phyloP scores from a whole-genome alignment of 1,140 invertebrate species.

The Heterodera schachtii region DNA sequence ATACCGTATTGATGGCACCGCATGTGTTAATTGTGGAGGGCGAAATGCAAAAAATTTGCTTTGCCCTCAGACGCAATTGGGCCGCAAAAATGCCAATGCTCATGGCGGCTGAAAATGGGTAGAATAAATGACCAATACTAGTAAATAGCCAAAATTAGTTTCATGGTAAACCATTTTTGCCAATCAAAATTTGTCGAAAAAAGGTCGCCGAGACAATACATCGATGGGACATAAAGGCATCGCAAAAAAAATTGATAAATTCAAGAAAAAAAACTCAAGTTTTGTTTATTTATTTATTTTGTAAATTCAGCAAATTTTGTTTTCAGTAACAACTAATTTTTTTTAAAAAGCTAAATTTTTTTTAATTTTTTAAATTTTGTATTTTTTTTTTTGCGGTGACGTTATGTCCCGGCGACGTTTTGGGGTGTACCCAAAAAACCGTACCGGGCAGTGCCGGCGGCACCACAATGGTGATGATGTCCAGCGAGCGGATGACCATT shows the following conservation, averaged over 20 bases:
- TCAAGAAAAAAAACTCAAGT: too few relatives aligned
- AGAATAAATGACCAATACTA: too few relatives aligned
- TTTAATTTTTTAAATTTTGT: too few relatives aligned
- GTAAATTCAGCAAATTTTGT: too few relatives aligned
- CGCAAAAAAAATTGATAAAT: too few relatives aligned
- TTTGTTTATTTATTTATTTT: too few relatives aligned
- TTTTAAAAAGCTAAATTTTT: too few relatives aligned
- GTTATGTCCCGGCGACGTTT: too few relatives aligned
- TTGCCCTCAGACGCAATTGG: slow-evolving; percentile 77
- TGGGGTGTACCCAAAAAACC: not conserved
- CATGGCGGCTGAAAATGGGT: slow-evolving; percentile 76
- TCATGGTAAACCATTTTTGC: not conserved
- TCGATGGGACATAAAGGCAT: too few relatives aligned
- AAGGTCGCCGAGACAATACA: too few relatives aligned
- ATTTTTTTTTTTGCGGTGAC: too few relatives aligned
- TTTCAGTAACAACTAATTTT: not conserved
- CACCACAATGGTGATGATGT: slow-evolving; percentile 91
- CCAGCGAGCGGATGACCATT: slow-evolving; percentile 73
- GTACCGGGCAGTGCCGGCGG: slow-evolving; percentile 73
- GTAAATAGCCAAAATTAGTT: not conserved
- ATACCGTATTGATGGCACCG: slow-evolving; percentile 84
- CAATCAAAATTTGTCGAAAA: too few relatives aligned
- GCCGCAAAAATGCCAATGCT: slow-evolving; percentile 84
- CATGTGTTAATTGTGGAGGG: slow-evolving; percentile 86
- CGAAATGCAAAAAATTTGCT: slow-evolving; percentile 86